Base-by-base conservation (phyloP, 1,140 invertebrate species). In the Drosophila albomicans region DNA sequence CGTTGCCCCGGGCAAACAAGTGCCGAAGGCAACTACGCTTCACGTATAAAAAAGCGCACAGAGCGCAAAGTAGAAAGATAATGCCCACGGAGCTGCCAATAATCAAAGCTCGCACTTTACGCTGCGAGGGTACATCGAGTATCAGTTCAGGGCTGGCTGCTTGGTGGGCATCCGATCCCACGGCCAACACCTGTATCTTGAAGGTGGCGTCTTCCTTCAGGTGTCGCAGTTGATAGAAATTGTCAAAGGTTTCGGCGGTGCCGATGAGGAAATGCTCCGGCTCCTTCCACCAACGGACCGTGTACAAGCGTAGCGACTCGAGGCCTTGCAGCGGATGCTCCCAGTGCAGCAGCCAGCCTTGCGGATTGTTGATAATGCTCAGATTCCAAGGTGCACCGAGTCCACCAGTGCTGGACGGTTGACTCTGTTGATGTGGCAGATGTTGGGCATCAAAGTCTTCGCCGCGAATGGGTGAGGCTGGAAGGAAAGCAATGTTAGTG, bases 271-370 rank as follows among this genome's bases (percentile, higher is more conserved):
- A 91, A 56, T 95, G 94, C 3, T 94, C 92, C 8, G 94, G 92
- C 20, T 94, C 95, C 78, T 94, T 93, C 79, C 81, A 93, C 95
- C 95, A 96, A 74, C 94, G 94, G 0, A 96, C 94, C 0, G 93
- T 93, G 64, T 96, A 96, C 1, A 93, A 77, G 58, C 94, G 93
- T 3, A 96, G 86, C 38, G 93, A 91, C 25, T 96, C 94, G 13
- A 92, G 79, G 0, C 95, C 95, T 63, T 93, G 92, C 11, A 92
- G 89, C 1, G 96, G 96, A 15, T 95, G 94, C 54, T 95, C 93
- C 96, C 96, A 97, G 25, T 94, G 94, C 1, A 97, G 94, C 8
- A 96, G 92, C 89, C 95, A 95, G n/a, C 96, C 96, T 68, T 95
- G 86, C 20, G 81, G 78, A 20, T 88, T 92, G 43, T 56, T 74